Percentiles rank a stretch among this genome's conserved stretches.
Conservation (phyloP, 2,888 invertebrate species). For the Stenichneumon culpator region DNA sequence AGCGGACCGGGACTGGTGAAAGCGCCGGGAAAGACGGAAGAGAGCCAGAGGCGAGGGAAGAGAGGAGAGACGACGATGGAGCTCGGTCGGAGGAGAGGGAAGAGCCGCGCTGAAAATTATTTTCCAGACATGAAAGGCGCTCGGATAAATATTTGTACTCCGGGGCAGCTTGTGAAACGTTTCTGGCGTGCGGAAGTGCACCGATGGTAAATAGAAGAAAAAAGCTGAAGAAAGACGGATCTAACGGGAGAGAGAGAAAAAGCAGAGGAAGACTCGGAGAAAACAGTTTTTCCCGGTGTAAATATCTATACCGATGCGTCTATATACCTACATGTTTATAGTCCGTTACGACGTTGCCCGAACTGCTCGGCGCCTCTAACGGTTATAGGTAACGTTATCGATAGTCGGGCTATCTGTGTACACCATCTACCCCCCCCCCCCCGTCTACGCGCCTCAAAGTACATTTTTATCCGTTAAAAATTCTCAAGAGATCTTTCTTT, state of each 20-base stretch:
- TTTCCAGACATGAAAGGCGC: slow-evolving; percentile 73
- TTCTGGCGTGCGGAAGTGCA: slow-evolving; percentile 68
- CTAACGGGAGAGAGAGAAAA: not conserved
- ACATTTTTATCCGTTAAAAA: slow-evolving; percentile 20
- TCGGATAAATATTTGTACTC: slow-evolving; percentile 74
- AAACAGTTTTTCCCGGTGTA: slow-evolving; percentile 55
- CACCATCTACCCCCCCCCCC: not conserved
- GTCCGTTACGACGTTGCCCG: slow-evolving; percentile 4
- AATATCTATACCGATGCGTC: slow-evolving; percentile 17
- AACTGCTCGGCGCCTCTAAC: slow-evolving; percentile 8
- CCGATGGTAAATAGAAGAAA: slow-evolving; percentile 69
- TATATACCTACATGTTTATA: slow-evolving; percentile 3
- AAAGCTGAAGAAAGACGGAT: slow-evolving; percentile 58
- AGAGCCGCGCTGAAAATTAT: slow-evolving; percentile 70
- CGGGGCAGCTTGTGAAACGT: slow-evolving; percentile 72
- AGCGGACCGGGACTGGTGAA: slow-evolving; percentile 31
- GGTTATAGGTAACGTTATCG: slow-evolving; percentile 28
- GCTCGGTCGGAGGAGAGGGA: slow-evolving; percentile 20
- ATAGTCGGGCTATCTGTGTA: slow-evolving; percentile 23
- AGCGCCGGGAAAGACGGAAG: slow-evolving; percentile 54
- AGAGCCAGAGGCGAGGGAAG: slow-evolving; percentile 37
- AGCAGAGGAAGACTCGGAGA: slow-evolving; percentile 30
- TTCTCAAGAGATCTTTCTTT: slow-evolving; percentile 18
- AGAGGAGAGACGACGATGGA: not conserved
- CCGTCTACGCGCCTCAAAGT: slow-evolving; percentile 11